These are phyloP conservation scores for Phrynocephalus forsythii DNA, from an alignment of 2,797 vertebrate genomes.

Conservation along the genomic window DNA sequence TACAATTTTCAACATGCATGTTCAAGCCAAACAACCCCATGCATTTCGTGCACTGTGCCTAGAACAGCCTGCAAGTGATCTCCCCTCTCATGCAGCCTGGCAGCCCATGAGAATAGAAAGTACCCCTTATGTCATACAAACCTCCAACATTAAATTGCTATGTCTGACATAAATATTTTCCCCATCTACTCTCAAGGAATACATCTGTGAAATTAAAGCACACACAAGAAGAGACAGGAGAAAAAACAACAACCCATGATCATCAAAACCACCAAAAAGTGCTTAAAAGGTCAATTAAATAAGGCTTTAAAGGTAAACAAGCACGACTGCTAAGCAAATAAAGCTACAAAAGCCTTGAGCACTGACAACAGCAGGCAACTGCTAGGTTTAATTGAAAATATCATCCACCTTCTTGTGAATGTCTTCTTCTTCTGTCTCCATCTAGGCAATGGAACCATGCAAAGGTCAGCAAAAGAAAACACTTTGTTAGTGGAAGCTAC, in stretches of 20 bases:
- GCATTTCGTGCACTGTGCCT: conserved; percentile 86
- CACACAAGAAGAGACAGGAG: conserved; percentile 71
- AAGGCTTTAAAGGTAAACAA: conserved; percentile 62
- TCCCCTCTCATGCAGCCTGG: conserved; percentile 81
- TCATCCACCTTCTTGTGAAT: conserved; percentile 74
- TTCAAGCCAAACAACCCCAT: conserved; percentile 74
- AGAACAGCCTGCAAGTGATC: conserved; percentile 88
- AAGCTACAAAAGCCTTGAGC: conserved; percentile 59
- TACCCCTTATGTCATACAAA: conserved; percentile 87
- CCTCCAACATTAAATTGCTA: conserved; percentile 99
- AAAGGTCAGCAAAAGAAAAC: conserved; percentile 72
- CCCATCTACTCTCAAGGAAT: conserved; percentile 95
- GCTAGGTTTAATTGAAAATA: conserved; percentile 49
- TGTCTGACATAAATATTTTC: conserved; percentile 99
- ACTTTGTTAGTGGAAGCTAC: conserved; percentile 67
- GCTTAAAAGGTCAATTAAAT: conserved; percentile 39
- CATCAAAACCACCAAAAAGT: conserved; percentile 65
- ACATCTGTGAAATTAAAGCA: conserved; percentile 92
- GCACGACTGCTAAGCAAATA: conserved; percentile 60
- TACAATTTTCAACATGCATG: conserved; percentile 73
- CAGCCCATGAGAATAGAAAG: conserved; percentile 81
- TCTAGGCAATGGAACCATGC: conserved; percentile 62
- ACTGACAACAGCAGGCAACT: conserved; percentile 61
- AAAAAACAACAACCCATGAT: conserved; percentile 58
- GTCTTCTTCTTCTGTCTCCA: conserved; percentile 75